A percentile compares a stretch with the other conserved stretches of the same genome.
These are phyloP conservation scores for Notothenia rossii DNA, from an alignment of 2,113 vertebrate genomes.

Conservation along the genomic window DNA sequence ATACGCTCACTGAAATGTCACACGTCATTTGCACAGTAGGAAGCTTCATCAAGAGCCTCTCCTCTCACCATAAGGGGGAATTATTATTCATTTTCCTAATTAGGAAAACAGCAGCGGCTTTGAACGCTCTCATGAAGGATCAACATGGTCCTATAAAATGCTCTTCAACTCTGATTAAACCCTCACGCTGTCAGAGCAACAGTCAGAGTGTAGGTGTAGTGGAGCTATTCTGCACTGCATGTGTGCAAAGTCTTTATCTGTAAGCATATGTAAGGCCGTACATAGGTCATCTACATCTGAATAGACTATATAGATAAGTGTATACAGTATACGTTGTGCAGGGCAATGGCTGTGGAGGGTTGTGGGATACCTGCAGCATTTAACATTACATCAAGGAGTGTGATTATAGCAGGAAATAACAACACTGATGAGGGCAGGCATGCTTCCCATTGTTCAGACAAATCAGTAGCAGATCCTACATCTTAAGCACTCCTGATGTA, in stretches of 20 bases:
- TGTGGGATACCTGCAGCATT: constrained; percentile 12
- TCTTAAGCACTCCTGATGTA: too few relatives aligned
- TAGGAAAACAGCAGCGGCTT: constrained; percentile 19
- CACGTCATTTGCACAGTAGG: constrained; percentile 12
- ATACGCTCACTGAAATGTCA: neutral
- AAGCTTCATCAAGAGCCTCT: neutral
- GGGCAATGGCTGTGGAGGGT: constrained; percentile 20
- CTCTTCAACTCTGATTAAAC: constrained; percentile 30
- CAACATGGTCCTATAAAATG: constrained; percentile 24
- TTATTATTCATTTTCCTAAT: constrained; percentile 42
- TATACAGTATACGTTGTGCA: neutral
- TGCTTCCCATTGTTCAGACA: neutral
- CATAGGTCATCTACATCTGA: neutral
- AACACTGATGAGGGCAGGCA: neutral
- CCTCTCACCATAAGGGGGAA: constrained; percentile 4
- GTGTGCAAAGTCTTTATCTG: neutral
- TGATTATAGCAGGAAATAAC: neutral
- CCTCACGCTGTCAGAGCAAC: neutral
- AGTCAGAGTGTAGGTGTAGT: neutral
- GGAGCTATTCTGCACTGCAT: neutral
- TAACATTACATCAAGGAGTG: neutral
- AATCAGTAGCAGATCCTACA: too few relatives aligned
- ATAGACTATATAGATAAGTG: neutral
- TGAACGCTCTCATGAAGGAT: constrained; percentile 35
- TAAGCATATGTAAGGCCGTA: neutral